phyloP scores from a whole-genome alignment of 2,113 vertebrate genomes.

The Urocynchramus pylzowi region DNA sequence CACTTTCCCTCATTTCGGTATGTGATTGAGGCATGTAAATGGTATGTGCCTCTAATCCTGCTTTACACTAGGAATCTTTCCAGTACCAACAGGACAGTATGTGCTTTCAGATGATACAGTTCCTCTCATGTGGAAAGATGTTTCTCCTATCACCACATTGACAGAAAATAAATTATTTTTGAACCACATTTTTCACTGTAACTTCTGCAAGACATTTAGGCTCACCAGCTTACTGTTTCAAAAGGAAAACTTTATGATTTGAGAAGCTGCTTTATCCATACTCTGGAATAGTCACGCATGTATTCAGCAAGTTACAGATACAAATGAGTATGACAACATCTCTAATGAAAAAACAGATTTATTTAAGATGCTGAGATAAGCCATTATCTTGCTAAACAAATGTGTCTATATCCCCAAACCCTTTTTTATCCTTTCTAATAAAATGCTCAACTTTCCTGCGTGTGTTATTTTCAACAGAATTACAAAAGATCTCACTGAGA shows the following conservation, averaged over 20 bases:
- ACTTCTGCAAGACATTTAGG: neutral
- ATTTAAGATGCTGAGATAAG: neutral
- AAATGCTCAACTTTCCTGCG: accelerated
- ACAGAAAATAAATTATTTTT: slow-evolving; percentile 20
- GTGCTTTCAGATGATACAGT: slow-evolving; percentile 23
- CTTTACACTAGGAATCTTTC: slow-evolving; percentile 5
- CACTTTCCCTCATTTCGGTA: neutral
- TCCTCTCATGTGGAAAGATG: slow-evolving; percentile 20
- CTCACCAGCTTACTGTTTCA: neutral
- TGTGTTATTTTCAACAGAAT: neutral
- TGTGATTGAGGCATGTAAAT: neutral
- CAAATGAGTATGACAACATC: neutral
- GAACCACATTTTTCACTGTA: slow-evolving; percentile 1
- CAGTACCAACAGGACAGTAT: slow-evolving; percentile 25
- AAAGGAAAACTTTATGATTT: neutral
- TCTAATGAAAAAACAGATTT: neutral
- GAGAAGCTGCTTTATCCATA: neutral
- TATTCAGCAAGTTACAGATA: neutral
- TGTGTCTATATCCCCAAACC: neutral
- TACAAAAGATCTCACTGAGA: neutral
- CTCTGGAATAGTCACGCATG: neutral
- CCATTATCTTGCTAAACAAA: neutral
- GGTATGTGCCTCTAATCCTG: neutral
- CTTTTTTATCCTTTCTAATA: neutral
- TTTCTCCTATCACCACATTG: neutral